Percentiles rank a stretch among this genome's conserved stretches.
phyloP scores from a whole-genome alignment of 2,888 invertebrate genomes.

The Falcaria lacertinaria region DNA sequence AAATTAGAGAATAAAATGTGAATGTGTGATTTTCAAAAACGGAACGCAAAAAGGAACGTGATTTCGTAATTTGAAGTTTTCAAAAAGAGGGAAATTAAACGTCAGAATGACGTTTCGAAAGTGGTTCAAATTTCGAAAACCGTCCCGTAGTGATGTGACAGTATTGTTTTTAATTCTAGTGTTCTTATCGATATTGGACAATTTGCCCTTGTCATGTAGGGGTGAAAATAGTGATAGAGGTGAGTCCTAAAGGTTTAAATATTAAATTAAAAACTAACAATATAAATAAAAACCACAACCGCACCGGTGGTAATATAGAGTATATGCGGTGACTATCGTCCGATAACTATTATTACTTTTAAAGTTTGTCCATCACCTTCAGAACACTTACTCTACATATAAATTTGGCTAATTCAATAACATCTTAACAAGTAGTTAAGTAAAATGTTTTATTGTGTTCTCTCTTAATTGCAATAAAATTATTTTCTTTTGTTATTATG shows the following conservation, averaged over 20 bases:
- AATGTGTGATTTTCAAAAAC: conserved; percentile 27
- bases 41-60: conserved; percentile 18
- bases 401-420: too few relatives aligned
- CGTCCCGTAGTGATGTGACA: conserved; percentile 62
- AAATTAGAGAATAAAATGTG: conserved; percentile 43
- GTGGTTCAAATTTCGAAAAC: conserved; percentile 57
- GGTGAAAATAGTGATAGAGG: conserved; percentile 57
- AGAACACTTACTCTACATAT: too few relatives aligned
- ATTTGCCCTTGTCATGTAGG: conserved; percentile 43
- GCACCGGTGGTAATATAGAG: too few relatives aligned
- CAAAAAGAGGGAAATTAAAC: conserved; percentile 49
- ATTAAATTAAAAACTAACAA: background rate
- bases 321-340: too few relatives aligned
- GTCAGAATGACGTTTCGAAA: conserved; percentile 69
- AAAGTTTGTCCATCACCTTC: too few relatives aligned
- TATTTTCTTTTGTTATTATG: too few relatives aligned
- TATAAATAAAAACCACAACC: background rate
- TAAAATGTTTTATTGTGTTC: too few relatives aligned
- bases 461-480: too few relatives aligned
- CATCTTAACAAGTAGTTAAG: too few relatives aligned
- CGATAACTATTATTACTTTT: too few relatives aligned
- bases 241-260: conserved; percentile 23
- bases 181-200: conserved; percentile 57
- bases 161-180: conserved; percentile 54
- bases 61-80: conserved; percentile 19